phyloP scores from a whole-genome alignment of 2,797 vertebrate species.

The Fistularia commersonii region DNA sequence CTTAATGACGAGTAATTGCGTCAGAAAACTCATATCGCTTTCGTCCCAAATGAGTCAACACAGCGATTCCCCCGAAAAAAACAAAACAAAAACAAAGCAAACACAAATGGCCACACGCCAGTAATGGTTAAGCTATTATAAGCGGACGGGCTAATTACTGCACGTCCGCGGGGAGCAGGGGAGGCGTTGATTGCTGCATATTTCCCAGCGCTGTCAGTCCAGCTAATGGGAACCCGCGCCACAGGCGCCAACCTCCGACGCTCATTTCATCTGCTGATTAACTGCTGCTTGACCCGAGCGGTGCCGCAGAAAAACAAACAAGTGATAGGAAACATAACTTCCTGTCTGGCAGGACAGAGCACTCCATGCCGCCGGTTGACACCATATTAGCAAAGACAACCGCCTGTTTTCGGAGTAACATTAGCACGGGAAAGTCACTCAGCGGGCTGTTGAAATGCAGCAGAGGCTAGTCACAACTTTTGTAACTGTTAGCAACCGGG shows the following conservation, averaged over 20 bases:
- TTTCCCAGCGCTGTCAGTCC: constrained; percentile 57
- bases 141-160: constrained; percentile 67
- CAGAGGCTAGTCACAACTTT: too few relatives aligned
- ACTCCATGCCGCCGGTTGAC: too few relatives aligned
- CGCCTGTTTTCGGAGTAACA: too few relatives aligned
- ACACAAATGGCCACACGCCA: constrained; percentile 64
- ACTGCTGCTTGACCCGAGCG: constrained; percentile 49
- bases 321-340: constrained; percentile 12
- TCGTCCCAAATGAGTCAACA: constrained; percentile 64
- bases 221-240: constrained; percentile 53
- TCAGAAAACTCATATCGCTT: constrained; percentile 68
- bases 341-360: background rate
- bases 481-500: too few relatives aligned
- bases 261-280: constrained; percentile 50
- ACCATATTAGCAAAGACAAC: too few relatives aligned
- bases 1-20: constrained; percentile 70
- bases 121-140: constrained; percentile 68
- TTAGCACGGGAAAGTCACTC: too few relatives aligned
- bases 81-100: too few relatives aligned
- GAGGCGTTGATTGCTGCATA: constrained; percentile 52
- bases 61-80: constrained; percentile 66
- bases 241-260: constrained; percentile 31
- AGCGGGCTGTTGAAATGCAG: too few relatives aligned
- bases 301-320: too few relatives aligned
- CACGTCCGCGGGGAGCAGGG: constrained; percentile 61